Conservation (phyloP, 2,888 invertebrate species). For the Lithophane semibrunnea region DNA sequence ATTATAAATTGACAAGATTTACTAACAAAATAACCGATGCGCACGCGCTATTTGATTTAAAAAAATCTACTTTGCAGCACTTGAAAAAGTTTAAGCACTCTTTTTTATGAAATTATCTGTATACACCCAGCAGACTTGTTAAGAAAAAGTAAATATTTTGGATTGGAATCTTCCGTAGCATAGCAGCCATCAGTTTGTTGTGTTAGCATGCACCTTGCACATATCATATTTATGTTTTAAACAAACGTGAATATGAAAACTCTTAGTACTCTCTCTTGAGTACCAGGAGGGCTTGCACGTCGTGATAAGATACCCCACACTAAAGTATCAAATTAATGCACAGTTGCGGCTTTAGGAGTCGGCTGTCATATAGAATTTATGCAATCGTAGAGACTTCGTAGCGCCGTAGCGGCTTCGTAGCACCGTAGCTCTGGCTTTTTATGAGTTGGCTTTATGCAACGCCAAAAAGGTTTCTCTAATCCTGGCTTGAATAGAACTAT, state of each 20-base stretch:
- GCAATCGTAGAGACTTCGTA: constrained; percentile 19
- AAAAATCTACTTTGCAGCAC: not conserved
- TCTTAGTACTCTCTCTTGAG: constrained; percentile 17
- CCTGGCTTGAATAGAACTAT: not conserved
- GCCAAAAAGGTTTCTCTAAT: not conserved
- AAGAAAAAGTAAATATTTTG: constrained; percentile 23
- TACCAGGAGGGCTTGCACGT: constrained; percentile 17
- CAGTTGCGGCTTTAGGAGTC: constrained; percentile 27
- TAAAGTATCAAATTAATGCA: constrained; percentile 46
- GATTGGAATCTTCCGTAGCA: constrained; percentile 15
- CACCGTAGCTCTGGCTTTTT: constrained; percentile 37
- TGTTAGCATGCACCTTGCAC: constrained; percentile 5
- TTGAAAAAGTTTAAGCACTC: not conserved
- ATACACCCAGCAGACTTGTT: not conserved
- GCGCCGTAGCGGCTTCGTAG: constrained; percentile 25
- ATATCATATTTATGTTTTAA: not conserved
- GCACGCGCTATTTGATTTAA: not conserved
- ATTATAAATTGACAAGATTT: not conserved
- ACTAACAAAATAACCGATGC: not conserved
- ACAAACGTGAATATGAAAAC: constrained; percentile 29
- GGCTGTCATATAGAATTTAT: constrained; percentile 28
- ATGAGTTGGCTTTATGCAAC: constrained; percentile 25
- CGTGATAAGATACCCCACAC: constrained; percentile 27
- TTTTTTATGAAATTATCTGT: constrained; percentile 6
- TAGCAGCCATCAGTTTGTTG: constrained; percentile 13